A percentile compares a stretch with the other conserved stretches of the same genome.
phyloP scores from a whole-genome alignment of 2,113 vertebrate species.

The Gymnorhina tibicen region DNA sequence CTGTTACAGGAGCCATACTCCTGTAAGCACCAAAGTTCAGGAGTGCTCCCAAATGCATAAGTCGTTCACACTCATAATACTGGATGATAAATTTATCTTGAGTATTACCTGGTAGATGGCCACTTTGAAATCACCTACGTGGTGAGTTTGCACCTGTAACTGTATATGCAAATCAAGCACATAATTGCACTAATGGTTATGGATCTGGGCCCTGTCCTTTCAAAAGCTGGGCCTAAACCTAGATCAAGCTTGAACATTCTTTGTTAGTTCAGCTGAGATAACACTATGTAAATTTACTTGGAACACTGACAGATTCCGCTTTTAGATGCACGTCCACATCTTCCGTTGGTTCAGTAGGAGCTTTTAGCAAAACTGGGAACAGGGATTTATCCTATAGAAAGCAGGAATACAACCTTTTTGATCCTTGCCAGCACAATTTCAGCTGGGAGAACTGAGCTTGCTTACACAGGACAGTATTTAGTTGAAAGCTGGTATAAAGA shows the following conservation, averaged over 20 bases:
- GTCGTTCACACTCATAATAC: neutral
- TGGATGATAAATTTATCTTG: neutral
- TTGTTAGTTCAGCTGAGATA: conserved; percentile 66
- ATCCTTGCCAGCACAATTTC: neutral
- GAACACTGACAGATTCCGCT: conserved; percentile 14
- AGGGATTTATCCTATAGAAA: neutral
- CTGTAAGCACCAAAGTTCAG: neutral
- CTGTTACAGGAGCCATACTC: neutral
- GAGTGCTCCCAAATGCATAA: neutral
- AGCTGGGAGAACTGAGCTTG: neutral
- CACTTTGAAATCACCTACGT: neutral
- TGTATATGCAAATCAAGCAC: neutral
- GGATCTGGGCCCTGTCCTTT: neutral
- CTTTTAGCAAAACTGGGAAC: neutral
- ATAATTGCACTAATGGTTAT: neutral
- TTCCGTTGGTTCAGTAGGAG: neutral
- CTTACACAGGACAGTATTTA: neutral
- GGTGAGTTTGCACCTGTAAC: neutral
- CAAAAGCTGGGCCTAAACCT: neutral
- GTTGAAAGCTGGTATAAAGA: neutral
- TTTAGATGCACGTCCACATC: conserved; percentile 31
- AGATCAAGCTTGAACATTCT: conserved; percentile 10
- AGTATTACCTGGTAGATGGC: neutral
- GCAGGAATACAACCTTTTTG: neutral
- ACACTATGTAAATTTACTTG: conserved; percentile 54